Conservation (phyloP, 2,113 vertebrate genomes). For the Protomyctophum bolini region DNA sequence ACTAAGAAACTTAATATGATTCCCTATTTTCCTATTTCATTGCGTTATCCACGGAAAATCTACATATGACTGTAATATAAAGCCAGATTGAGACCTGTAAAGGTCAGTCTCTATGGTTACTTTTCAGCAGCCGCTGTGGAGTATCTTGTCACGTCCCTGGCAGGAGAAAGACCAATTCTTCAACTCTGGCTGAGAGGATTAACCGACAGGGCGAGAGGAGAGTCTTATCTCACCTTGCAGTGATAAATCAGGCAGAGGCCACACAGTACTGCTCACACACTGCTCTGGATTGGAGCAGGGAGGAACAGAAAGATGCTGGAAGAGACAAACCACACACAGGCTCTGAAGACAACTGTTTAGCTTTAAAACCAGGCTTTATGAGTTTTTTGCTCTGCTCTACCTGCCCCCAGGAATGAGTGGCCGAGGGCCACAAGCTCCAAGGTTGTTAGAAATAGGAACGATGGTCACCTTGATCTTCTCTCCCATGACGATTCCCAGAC, state of each 20-base stretch:
- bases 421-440: conserved; percentile 18
- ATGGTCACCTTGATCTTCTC: conserved; percentile 56
- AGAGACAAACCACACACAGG: conserved; percentile 55
- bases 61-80: conserved; percentile 18
- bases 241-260: conserved; percentile 75
- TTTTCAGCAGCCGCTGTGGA: conserved; percentile 12
- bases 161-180: conserved; percentile 53
- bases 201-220: conserved; percentile 45
- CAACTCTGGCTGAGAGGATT: conserved; percentile 68
- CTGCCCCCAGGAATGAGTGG: conserved; percentile 48
- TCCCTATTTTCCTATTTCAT: conserved; percentile 18
- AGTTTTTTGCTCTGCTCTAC: conserved; percentile 51
- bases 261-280: conserved; percentile 49
- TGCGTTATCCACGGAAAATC: conserved; percentile 25
- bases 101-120: conserved; percentile 38
- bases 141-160: conserved; percentile 44
- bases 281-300: conserved; percentile 30
- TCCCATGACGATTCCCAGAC: conserved; percentile 60
- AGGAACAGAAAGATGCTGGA: conserved; percentile 41
- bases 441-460: conserved; percentile 41
- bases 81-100: background rate
- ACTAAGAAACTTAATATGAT: conserved; percentile 25
- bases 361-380: conserved; percentile 59
- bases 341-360: conserved; percentile 52
- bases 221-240: conserved; percentile 75